phyloP scores from a whole-genome alignment of 2,797 vertebrate species.

The Acropternis orthonyx region DNA sequence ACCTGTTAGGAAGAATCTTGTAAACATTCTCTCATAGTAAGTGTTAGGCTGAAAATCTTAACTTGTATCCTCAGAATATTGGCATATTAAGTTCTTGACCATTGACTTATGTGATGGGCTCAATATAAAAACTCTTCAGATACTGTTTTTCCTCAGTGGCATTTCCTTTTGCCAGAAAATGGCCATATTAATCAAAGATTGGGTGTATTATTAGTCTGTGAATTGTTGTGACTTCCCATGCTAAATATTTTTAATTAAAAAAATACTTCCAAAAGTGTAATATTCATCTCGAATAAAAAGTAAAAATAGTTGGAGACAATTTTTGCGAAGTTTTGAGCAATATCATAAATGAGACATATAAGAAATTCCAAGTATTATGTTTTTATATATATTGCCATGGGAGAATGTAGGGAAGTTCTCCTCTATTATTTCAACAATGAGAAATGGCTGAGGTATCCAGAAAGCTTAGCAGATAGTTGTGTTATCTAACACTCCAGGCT shows the following conservation, averaged over 20 bases:
- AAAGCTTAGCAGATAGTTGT: neutral
- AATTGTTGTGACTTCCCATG: neutral
- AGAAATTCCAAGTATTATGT: neutral
- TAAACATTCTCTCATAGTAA: constrained; percentile 50
- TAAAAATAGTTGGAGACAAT: neutral
- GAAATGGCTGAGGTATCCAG: neutral
- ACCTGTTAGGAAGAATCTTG: constrained; percentile 37
- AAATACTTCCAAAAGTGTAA: neutral
- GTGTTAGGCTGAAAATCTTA: constrained; percentile 39
- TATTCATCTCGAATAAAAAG: neutral
- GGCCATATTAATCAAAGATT: neutral
- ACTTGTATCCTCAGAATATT: constrained; percentile 27
- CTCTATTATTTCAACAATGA: neutral
- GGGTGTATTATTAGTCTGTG: neutral
- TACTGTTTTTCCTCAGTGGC: neutral
- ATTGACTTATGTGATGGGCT: neutral
- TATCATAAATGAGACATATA: neutral
- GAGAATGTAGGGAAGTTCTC: neutral
- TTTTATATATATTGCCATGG: neutral
- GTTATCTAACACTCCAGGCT: neutral
- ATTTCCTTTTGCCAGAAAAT: neutral
- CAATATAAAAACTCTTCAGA: neutral
- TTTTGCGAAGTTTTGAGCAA: neutral
- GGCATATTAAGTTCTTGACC: constrained; percentile 38
- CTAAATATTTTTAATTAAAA: neutral